These are phyloP conservation scores for Ochropacha duplaris DNA, from an alignment of 2,888 invertebrate genomes.

Conservation along the genomic window DNA sequence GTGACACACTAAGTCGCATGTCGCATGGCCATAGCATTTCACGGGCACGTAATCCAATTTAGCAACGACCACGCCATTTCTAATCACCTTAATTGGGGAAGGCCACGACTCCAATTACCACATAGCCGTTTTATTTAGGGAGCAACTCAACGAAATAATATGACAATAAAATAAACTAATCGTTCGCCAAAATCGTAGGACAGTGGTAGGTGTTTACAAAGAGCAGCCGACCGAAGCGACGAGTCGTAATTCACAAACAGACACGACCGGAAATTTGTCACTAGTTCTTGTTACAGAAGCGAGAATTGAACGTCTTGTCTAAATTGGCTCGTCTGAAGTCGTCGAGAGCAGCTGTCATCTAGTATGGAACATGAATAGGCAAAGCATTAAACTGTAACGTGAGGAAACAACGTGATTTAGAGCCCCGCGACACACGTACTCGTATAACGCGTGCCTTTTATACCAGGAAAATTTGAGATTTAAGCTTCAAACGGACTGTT, in stretches of 20 bases:
- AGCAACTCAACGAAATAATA: constrained; percentile 31
- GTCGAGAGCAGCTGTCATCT: constrained; percentile 43
- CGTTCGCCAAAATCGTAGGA: constrained; percentile 10
- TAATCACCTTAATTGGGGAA: constrained; percentile 63
- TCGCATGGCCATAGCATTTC: constrained; percentile 36
- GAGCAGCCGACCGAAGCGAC: constrained; percentile 23
- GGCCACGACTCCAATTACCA: constrained; percentile 53
- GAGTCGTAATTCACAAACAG: constrained; percentile 33
- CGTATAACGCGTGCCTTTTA: constrained; percentile 16
- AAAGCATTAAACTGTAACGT: constrained; percentile 40
- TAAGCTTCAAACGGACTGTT: constrained; percentile 14
- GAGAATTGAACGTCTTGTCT: constrained; percentile 49
- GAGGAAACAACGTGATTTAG: constrained; percentile 43
- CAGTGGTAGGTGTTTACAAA: background rate
- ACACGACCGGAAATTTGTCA: constrained; percentile 48
- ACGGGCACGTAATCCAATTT: constrained; percentile 59
- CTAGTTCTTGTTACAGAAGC: constrained; percentile 38
- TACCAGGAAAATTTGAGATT: constrained; percentile 19
- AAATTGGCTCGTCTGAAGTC: constrained; percentile 51
- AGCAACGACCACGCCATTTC: constrained; percentile 49
- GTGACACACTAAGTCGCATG: constrained; percentile 44
- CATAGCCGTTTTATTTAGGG: constrained; percentile 43
- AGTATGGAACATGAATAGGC: constrained; percentile 42
- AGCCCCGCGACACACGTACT: constrained; percentile 21
- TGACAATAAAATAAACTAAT: constrained; percentile 29